Base-by-base conservation (phyloP, 2,888 invertebrate genomes). In the Apotomis turbidana region DNA sequence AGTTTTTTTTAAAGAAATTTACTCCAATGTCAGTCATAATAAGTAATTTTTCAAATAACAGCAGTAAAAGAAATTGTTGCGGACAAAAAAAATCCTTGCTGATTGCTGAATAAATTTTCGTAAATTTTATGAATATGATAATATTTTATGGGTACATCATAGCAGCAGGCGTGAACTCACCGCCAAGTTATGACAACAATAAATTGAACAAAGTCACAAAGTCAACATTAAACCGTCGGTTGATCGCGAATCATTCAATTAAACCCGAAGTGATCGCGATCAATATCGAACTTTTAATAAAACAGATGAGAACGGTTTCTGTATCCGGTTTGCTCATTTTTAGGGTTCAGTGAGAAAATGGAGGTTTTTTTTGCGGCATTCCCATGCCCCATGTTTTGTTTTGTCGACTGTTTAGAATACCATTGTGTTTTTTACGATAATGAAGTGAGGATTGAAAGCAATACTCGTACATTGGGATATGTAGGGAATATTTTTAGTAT, bases 221-320 rank as follows among this genome's bases (percentile, higher is more conserved):
- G 57, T 71, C 71, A 71, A 71, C 71, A 61, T 67, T 67, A 58
- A 61, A 67, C 57, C 51, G 61, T 58, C 71, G 67, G 58, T 41
- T 55, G 71, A 67, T 71, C 66, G 62, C 68, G 68, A 72, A 72
- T 72, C 68, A 68, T 72, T 72, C 72, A 72, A 68, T 72, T 72
- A 72, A 72, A 68, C 27, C 52, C 36, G 6, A 27, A 63, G 58
- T 38, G 58, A 72, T 72, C 52, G 72, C 58, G 68, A 72, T 72
- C 68, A 54, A 68, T 72, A 72, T 72, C 68, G 59, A 63, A 72
- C 38, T 72, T 72, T 72, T 72, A 72, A 72, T 72, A 72, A 72
- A 72, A 72, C 72, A 72, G 72, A 68, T 74, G 63, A 36, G 60
- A 60, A 68, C 38, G 55, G 57, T 66, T 61, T 66, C 70, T 36